Evolutionary conservation across 2,888 invertebrate genomes (phyloP).

Genomic region (Lottia scabra): DNA sequence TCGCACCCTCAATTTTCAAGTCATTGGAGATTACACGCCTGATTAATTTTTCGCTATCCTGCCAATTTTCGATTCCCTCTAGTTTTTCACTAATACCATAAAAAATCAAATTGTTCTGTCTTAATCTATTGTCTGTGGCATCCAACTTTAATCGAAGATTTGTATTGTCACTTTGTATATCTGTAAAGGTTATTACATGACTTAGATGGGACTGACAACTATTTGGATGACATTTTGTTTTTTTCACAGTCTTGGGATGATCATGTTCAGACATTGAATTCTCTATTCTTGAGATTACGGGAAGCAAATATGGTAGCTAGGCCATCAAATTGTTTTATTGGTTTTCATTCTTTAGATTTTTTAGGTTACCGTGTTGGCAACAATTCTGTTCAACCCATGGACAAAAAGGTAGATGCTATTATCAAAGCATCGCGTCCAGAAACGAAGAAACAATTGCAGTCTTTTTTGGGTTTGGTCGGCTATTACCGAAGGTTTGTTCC

Average conservation of each 20-base stretch:
- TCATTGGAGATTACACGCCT: too few relatives aligned
- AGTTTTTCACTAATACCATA: too few relatives aligned
- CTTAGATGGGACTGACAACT: slow-evolving; percentile 6
- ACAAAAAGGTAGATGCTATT: background rate
- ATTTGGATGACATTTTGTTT: slow-evolving; percentile 16
- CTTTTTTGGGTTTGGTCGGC: background rate
- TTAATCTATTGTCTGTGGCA: too few relatives aligned
- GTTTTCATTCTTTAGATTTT: background rate
- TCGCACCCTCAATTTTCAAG: too few relatives aligned
- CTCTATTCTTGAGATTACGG: background rate
- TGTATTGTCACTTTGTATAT: too few relatives aligned
- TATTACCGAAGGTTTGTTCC: background rate
- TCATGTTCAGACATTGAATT: background rate
- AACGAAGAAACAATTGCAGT: background rate
- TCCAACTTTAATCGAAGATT: too few relatives aligned
- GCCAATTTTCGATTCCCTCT: too few relatives aligned
- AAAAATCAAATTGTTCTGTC: too few relatives aligned
- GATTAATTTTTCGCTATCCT: too few relatives aligned
- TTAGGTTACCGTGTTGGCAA: background rate
- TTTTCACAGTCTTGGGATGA: background rate
- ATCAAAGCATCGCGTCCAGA: background rate
- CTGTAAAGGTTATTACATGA: background rate
- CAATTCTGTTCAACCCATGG: background rate
- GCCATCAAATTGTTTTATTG: background rate
- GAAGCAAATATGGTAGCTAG: background rate